Percentiles rank a stretch among this genome's conserved stretches.
Conservation (phyloP, 2,797 vertebrate genomes). For the Karalla daura region DNA sequence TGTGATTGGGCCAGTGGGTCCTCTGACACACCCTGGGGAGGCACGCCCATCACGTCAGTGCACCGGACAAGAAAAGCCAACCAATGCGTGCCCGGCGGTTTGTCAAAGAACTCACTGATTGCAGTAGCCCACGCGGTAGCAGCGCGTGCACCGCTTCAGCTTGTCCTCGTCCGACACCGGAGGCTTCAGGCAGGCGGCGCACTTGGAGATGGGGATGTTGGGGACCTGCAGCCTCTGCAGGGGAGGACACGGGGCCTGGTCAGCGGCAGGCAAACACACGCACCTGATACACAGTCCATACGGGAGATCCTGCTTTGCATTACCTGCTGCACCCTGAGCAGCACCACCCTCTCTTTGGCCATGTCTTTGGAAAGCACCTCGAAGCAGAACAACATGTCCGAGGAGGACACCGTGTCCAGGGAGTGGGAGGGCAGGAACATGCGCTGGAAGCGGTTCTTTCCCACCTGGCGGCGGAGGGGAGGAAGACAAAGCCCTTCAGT, state of each 20-base stretch:
- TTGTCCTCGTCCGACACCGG: constrained; percentile 94
- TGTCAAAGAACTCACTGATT: constrained; percentile 90
- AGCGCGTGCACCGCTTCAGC: constrained; percentile 95
- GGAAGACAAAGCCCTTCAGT: neutral
- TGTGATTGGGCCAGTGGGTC: constrained; percentile 95
- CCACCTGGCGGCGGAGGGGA: constrained; percentile 81
- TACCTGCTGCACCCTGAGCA: constrained; percentile 96
- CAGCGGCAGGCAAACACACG: neutral
- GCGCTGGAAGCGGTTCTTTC: constrained; percentile 91
- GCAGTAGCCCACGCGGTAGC: constrained; percentile 98
- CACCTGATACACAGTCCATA: neutral
- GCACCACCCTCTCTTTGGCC: constrained; percentile 92
- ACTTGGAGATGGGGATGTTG: constrained; percentile 92
- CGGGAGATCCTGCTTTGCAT: neutral
- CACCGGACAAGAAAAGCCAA: no score
- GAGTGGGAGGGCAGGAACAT: constrained; percentile 91
- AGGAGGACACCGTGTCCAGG: constrained; percentile 89
- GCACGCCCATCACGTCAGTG: no score
- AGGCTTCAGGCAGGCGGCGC: constrained; percentile 94
- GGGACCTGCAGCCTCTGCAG: constrained; percentile 93
- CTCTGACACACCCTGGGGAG: constrained; percentile 90
- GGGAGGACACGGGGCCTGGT: neutral
- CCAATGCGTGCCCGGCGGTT: neutral
- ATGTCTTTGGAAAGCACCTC: constrained; percentile 94
- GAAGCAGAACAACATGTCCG: constrained; percentile 94